phyloP scores from a whole-genome alignment of 2,888 invertebrate species.

The Microdon myrmicae region DNA sequence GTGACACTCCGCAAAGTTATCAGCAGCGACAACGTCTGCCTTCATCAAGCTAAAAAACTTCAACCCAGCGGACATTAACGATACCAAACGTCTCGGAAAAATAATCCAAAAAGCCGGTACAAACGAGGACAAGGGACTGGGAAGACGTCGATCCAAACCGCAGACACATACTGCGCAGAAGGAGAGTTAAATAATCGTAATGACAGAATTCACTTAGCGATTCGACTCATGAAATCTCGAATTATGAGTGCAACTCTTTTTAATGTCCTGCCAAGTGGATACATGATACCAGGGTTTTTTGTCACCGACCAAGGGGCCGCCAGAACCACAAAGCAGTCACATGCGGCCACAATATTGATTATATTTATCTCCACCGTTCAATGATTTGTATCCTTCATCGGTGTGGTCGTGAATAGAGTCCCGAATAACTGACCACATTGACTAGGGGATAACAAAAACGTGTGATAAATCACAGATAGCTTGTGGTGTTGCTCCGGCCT shows the following conservation, averaged over 20 bases:
- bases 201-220: constrained; percentile 52
- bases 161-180: constrained; percentile 19
- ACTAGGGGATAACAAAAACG: constrained; percentile 22
- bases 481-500: constrained; percentile 29
- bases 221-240: constrained; percentile 44
- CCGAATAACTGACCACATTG: constrained; percentile 32
- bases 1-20: constrained; percentile 45
- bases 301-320: constrained; percentile 16
- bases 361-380: constrained; percentile 47
- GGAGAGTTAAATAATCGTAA: constrained; percentile 42
- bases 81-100: constrained; percentile 26
- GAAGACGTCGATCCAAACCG: constrained; percentile 3
- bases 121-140: neutral
- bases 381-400: constrained; percentile 48
- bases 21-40: constrained; percentile 40
- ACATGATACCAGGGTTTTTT: constrained; percentile 18
- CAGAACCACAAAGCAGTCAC: constrained; percentile 31
- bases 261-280: constrained; percentile 1
- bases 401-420: constrained; percentile 10
- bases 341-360: constrained; percentile 50
- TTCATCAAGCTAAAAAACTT: constrained; percentile 12
- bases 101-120: constrained; percentile 17
- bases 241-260: constrained; percentile 43
- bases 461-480: constrained; percentile 43
- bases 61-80: constrained; percentile 12